Percentiles rank a stretch among this genome's conserved stretches.
Evolutionary conservation across 2,888 invertebrate species (phyloP).

Genomic region (Oscheius sp.): DNA sequence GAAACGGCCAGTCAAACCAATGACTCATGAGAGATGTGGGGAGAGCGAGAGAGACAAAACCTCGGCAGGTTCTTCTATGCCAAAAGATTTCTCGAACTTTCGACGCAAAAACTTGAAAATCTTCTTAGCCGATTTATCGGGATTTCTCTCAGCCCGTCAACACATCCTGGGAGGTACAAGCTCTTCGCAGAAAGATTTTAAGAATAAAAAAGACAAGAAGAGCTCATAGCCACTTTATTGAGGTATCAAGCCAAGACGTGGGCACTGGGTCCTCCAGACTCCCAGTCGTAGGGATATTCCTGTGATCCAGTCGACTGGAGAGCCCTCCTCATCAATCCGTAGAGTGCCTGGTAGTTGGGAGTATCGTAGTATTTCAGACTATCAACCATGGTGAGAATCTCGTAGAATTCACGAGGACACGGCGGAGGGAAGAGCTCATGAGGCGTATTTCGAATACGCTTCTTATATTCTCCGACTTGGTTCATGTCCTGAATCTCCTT

Average conservation of each 20-base stretch:
- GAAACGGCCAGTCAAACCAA: too few relatives aligned
- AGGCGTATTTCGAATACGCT: slow-evolving; percentile 44
- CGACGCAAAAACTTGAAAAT: too few relatives aligned
- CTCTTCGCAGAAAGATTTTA: too few relatives aligned
- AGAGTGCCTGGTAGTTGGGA: slow-evolving; percentile 59
- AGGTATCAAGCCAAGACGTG: slow-evolving; percentile 39
- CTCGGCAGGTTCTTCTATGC: too few relatives aligned
- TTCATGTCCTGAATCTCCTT: slow-evolving; percentile 57
- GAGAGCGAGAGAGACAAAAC: too few relatives aligned
- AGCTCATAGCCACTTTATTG: too few relatives aligned
- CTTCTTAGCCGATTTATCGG: too few relatives aligned
- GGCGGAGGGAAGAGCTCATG: slow-evolving; percentile 38
- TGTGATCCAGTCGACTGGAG: slow-evolving; percentile 42
- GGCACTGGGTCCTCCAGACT: slow-evolving; percentile 46
- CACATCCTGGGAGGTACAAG: too few relatives aligned
- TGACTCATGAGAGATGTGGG: too few relatives aligned
- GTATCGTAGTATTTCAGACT: slow-evolving; percentile 63
- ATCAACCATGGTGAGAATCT: slow-evolving; percentile 42
- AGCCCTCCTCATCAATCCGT: slow-evolving; percentile 43
- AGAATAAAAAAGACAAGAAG: too few relatives aligned
- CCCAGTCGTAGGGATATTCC: slow-evolving; percentile 65
- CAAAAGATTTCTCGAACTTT: too few relatives aligned
- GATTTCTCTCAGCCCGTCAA: too few relatives aligned
- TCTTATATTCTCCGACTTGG: slow-evolving; percentile 59
- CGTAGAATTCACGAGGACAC: slow-evolving; percentile 26